Evolutionary conservation across 2,888 invertebrate genomes (phyloP).

Genomic region (Idaea straminata): DNA sequence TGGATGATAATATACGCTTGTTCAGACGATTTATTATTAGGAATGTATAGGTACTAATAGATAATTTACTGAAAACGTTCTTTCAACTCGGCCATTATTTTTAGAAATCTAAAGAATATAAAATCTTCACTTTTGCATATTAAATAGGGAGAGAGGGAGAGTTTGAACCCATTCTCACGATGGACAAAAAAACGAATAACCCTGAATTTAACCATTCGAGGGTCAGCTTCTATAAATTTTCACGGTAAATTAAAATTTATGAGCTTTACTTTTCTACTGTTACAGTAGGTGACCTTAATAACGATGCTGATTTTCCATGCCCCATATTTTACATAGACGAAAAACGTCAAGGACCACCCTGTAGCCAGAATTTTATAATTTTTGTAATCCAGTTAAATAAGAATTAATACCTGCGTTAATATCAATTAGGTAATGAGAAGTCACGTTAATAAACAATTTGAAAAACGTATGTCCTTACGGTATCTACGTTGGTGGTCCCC

Average conservation of each 20-base stretch:
- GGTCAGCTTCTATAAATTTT: conserved; percentile 56
- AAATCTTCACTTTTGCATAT: neutral
- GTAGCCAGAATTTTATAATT: conserved; percentile 26
- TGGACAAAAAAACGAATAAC: conserved; percentile 5
- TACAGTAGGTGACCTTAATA: conserved; percentile 50
- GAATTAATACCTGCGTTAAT: conserved; percentile 63
- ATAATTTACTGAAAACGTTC: neutral
- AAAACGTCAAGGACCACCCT: conserved; percentile 56
- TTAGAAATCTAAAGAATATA: neutral
- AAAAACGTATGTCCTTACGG: conserved; percentile 38
- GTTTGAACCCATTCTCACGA: conserved; percentile 11
- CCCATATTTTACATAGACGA: conserved; percentile 44
- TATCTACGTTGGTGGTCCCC: conserved; percentile 45
- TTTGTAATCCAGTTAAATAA: conserved; percentile 43
- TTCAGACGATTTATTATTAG: too few relatives aligned
- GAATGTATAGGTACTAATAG: too few relatives aligned
- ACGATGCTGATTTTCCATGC: conserved; percentile 57
- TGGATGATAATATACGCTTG: too few relatives aligned
- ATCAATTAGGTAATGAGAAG: conserved; percentile 55
- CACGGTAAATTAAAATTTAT: conserved; percentile 56
- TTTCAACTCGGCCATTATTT: neutral
- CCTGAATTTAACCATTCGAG: conserved; percentile 25
- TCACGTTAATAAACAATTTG: conserved; percentile 39
- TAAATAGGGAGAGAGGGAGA: neutral
- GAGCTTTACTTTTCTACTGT: conserved; percentile 56